Evolutionary conservation across 1,140 invertebrate species (phyloP).

Genomic region (Tetragonula clypearis): DNA sequence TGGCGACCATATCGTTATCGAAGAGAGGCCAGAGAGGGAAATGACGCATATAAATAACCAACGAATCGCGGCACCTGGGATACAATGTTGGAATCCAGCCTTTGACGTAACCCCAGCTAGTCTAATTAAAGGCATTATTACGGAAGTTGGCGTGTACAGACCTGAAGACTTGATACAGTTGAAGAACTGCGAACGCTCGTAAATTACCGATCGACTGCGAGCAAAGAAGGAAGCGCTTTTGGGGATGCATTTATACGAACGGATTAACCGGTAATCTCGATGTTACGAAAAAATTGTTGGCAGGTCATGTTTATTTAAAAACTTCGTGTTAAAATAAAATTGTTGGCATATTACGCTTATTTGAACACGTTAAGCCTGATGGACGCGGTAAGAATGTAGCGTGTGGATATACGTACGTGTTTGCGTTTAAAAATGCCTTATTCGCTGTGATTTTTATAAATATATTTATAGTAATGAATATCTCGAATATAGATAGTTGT

Average conservation of each 20-base stretch:
- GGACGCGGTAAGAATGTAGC: slow-evolving; percentile 5
- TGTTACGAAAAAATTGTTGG: slow-evolving; percentile 24
- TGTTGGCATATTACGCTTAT: slow-evolving; percentile 44
- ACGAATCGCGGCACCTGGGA: slow-evolving; percentile 93
- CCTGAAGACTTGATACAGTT: slow-evolving; percentile 78
- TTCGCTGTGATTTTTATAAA: slow-evolving; percentile 45
- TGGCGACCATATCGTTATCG: slow-evolving; percentile 95
- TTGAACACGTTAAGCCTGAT: slow-evolving; percentile 24
- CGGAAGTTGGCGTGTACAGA: slow-evolving; percentile 93
- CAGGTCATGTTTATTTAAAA: slow-evolving; percentile 37
- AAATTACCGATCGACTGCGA: background rate
- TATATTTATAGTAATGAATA: slow-evolving; percentile 40
- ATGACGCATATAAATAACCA: slow-evolving; percentile 93
- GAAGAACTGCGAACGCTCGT: slow-evolving; percentile 15
- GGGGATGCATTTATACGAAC: slow-evolving; percentile 11
- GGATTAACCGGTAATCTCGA: slow-evolving; percentile 18
- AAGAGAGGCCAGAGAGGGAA: slow-evolving; percentile 94
- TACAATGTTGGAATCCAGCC: slow-evolving; percentile 98
- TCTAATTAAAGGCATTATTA: slow-evolving; percentile 97
- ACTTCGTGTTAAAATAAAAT: slow-evolving; percentile 39
- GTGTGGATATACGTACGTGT: slow-evolving; percentile 10
- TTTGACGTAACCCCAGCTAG: slow-evolving; percentile 99
- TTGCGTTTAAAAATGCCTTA: slow-evolving; percentile 46
- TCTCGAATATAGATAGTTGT: slow-evolving; percentile 10
- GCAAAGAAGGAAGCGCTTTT: background rate